phyloP scores from a whole-genome alignment of 2,113 vertebrate genomes.

The Polyodon spathula region DNA sequence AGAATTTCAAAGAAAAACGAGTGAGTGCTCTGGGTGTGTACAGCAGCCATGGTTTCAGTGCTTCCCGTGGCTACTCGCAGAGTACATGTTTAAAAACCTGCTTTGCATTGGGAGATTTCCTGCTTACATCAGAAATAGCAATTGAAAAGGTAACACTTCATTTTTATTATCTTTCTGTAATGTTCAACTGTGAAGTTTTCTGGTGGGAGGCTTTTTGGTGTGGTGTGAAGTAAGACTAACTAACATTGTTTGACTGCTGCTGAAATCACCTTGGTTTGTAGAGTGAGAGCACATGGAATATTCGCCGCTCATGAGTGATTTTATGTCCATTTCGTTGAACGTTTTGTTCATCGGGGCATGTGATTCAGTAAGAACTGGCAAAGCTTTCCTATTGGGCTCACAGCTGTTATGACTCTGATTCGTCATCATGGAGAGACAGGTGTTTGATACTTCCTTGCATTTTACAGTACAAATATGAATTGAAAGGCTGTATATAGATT shows the following conservation, averaged over 20 bases:
- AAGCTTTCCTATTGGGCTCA: too few relatives aligned
- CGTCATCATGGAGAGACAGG: neutral
- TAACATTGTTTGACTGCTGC: neutral
- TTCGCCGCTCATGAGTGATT: too few relatives aligned
- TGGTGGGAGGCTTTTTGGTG: neutral
- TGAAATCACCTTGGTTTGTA: neutral
- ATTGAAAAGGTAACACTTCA: conserved; percentile 4
- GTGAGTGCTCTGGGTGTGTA: conserved; percentile 23
- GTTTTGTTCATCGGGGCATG: too few relatives aligned
- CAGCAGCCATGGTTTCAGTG: conserved; percentile 18
- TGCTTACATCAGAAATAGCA: neutral
- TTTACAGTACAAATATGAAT: too few relatives aligned
- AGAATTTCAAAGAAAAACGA: conserved; percentile 55
- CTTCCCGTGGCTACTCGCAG: conserved; percentile 23
- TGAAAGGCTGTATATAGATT: too few relatives aligned
- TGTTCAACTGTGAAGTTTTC: neutral
- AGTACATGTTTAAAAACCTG: neutral
- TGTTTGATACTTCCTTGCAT: neutral
- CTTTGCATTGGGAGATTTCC: neutral
- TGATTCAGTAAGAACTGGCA: too few relatives aligned
- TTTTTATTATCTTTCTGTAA: neutral
- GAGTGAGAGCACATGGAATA: neutral
- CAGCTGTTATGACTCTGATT: too few relatives aligned
- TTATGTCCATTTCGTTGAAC: too few relatives aligned
- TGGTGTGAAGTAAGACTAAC: neutral